Evolutionary conservation across 2,797 vertebrate species (phyloP).

Genomic region (Naso thynnoides): DNA sequence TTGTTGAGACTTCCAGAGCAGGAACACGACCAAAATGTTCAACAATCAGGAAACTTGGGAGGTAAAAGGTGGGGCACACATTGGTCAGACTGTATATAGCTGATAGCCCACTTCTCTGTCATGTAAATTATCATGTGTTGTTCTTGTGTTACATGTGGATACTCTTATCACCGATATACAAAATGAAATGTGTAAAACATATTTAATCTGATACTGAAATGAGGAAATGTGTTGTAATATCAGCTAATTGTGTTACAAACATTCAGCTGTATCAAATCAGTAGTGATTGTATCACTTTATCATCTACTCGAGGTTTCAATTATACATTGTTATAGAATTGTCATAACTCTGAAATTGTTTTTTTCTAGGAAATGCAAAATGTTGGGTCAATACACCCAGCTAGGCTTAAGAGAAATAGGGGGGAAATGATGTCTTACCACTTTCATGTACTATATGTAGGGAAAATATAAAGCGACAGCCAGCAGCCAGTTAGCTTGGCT

Average conservation of each 20-base stretch:
- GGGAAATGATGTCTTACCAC: no score
- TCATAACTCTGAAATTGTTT: no score
- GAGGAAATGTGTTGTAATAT: neutral
- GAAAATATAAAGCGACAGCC: neutral
- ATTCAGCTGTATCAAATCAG: neutral
- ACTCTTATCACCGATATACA: neutral
- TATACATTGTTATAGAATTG: no score
- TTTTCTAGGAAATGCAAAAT: neutral
- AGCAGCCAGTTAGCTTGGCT: neutral
- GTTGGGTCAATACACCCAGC: neutral
- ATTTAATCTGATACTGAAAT: neutral
- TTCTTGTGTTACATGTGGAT: neutral
- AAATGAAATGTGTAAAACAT: neutral
- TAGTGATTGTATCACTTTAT: neutral
- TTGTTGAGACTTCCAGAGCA: slow-evolving; percentile 33
- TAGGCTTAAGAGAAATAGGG: no score
- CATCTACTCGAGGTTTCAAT: neutral
- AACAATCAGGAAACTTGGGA: slow-evolving; percentile 32
- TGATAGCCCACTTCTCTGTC: neutral
- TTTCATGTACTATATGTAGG: neutral
- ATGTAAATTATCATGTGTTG: neutral
- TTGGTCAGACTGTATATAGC: neutral
- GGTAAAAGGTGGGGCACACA: slow-evolving; percentile 15
- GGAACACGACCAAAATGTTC: slow-evolving; percentile 13
- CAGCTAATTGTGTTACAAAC: no score